Conservation (phyloP, 1,140 invertebrate species). For the Thereuonema tuberculata region DNA sequence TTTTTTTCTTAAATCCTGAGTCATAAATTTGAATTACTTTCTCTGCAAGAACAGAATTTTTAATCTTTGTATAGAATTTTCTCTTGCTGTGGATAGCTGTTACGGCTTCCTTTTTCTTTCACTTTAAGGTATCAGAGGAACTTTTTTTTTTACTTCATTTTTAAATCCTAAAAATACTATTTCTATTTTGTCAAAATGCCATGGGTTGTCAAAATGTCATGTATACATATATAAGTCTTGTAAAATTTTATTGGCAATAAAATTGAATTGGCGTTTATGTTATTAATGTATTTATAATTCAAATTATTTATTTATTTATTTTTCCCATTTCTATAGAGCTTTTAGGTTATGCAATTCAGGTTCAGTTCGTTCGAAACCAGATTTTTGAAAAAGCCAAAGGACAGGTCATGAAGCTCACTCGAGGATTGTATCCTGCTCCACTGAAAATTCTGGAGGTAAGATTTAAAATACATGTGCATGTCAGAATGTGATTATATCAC, state of each 20-base stretch:
- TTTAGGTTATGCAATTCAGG: constrained; percentile 45
- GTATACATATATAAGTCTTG: too few relatives aligned
- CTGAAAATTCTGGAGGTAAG: constrained; percentile 61
- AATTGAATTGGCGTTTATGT: too few relatives aligned
- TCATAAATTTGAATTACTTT: too few relatives aligned
- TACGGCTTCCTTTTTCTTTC: too few relatives aligned
- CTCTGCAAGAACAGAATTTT: too few relatives aligned
- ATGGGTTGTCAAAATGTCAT: too few relatives aligned
- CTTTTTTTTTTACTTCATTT: not conserved
- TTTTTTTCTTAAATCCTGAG: too few relatives aligned
- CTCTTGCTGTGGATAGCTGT: too few relatives aligned
- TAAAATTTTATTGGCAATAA: too few relatives aligned
- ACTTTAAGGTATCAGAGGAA: too few relatives aligned
- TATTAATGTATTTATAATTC: not conserved
- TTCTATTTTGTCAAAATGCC: too few relatives aligned
- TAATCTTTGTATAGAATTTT: too few relatives aligned
- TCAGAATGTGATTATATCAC: not conserved
- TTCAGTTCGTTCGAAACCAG: constrained; percentile 69
- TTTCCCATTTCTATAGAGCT: not conserved
- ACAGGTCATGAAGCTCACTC: constrained; percentile 84
- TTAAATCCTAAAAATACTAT: not conserved
- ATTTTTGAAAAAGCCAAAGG: constrained; percentile 78
- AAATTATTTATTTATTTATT: not conserved
- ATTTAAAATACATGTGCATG: constrained; percentile 1
- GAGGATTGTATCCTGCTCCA: constrained; percentile 92